Conservation (phyloP, 1,140 invertebrate species). For the Caenorhabditis briggsae region DNA sequence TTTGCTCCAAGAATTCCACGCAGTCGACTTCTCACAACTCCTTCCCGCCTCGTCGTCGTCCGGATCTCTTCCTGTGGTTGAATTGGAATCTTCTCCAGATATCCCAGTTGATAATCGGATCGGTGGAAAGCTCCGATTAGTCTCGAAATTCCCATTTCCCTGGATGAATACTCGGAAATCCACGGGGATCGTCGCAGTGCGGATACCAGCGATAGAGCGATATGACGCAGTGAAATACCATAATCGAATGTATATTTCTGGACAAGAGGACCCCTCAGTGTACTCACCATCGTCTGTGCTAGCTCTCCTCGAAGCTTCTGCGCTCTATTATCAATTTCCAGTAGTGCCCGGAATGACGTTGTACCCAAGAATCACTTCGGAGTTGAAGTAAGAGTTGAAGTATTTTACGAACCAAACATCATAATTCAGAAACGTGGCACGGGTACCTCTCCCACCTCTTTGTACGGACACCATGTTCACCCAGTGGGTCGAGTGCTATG, state of each 20-base stretch:
- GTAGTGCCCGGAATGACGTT: constrained; percentile 54
- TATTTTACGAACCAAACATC: not conserved
- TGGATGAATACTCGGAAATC: constrained; percentile 57
- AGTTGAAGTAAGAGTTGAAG: not conserved
- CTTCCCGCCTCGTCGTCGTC: not conserved
- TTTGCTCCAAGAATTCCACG: constrained; percentile 29
- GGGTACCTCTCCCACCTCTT: constrained; percentile 37
- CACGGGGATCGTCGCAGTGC: not conserved
- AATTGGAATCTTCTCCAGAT: not conserved
- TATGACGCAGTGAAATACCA: not conserved
- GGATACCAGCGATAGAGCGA: not conserved
- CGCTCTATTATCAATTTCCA: constrained; percentile 59
- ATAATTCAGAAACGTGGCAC: constrained; percentile 10
- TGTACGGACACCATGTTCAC: constrained; percentile 29
- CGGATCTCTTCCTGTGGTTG: not conserved
- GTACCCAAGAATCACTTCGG: constrained; percentile 53
- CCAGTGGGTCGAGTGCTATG: constrained; percentile 54
- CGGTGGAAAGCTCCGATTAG: constrained; percentile 45
- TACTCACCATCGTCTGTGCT: not conserved
- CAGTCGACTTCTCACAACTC: constrained; percentile 15
- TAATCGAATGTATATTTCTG: not conserved
- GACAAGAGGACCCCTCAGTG: not conserved
- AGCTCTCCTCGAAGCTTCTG: constrained; percentile 46
- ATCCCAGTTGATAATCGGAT: constrained; percentile 54
- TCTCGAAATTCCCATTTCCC: constrained; percentile 52